Evolutionary conservation across 2,888 invertebrate species (phyloP), one percentile per base, ranked within the genome.

Genomic region (Caprella mutica): DNA sequence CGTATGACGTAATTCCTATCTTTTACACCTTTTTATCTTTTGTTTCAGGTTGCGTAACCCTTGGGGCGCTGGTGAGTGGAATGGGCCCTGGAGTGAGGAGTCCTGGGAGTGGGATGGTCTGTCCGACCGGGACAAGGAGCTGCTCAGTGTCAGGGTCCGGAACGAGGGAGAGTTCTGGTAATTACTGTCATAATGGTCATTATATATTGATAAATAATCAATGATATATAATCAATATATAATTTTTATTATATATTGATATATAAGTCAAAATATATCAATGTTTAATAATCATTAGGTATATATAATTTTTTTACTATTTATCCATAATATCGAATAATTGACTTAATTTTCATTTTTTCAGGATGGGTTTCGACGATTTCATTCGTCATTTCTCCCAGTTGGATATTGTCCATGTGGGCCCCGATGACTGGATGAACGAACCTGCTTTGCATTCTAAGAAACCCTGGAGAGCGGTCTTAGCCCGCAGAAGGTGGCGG

Each of bases 361-460:
- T 53, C 72, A 82, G 82, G 83, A 82, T 85, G 81, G 79, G 81
- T 17, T 80, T 84, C 70, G 78, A 77, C 52, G 84, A 84, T 69
- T 83, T 84, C 72, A 77, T 80, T 51, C 72, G 76, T 17, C 77
- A 79, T 69, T 85, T 84, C 74, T 78, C 78, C 2, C 79, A 81
- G 68, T 74, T 83, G 66, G 82, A 83, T 72, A 76, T 85, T 68
- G 83, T 85, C 66, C 84, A 84, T 71, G 78, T 85, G 65, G 84
- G 83, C 9, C 85, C 85, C 14, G 85, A 85, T 70, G 83, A 83
- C 71, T 83, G 84, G 83, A 77, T 81, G 78, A 72, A 76, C 67
- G 83, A 83, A 71, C 77, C 80, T 19, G 80, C 81, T 33, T 75
- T 83, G 66, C 82, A 80, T 70, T 78, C 79, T 48, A 79, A 79